Conservation (phyloP, 2,113 vertebrate species). For the Tringa solitaria region DNA sequence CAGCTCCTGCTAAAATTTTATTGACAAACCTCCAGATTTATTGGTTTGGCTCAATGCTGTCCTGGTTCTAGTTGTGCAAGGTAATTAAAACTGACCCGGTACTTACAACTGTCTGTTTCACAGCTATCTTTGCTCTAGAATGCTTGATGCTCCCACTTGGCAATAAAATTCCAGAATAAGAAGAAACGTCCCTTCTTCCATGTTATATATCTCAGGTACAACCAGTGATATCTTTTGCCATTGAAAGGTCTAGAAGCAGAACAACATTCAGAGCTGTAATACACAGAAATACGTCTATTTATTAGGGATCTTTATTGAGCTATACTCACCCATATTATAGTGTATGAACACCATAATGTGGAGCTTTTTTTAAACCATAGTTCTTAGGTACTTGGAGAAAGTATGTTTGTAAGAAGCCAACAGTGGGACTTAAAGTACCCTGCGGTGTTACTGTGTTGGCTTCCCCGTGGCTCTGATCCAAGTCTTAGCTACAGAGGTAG, state of each 20-base stretch:
- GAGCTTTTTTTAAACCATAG: neutral
- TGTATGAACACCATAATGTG: fast-evolving
- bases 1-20: neutral
- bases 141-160: neutral
- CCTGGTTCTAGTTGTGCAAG: neutral
- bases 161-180: conserved; percentile 1
- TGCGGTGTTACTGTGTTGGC: neutral
- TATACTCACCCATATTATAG: neutral
- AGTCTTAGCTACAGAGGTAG: neutral
- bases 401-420: neutral
- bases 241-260: neutral
- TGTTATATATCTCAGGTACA: neutral
- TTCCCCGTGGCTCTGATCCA: neutral
- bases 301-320: neutral
- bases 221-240: neutral
- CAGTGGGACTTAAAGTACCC: neutral
- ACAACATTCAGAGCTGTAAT: neutral
- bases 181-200: neutral
- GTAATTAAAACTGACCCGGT: neutral
- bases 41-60: neutral
- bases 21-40: neutral
- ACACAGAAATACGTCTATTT: neutral
- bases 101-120: neutral
- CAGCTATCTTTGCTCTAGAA: neutral
- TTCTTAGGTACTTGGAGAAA: neutral